These are phyloP conservation scores for Strix aluco DNA, from an alignment of 2,113 vertebrate species.

Conservation along the genomic window DNA sequence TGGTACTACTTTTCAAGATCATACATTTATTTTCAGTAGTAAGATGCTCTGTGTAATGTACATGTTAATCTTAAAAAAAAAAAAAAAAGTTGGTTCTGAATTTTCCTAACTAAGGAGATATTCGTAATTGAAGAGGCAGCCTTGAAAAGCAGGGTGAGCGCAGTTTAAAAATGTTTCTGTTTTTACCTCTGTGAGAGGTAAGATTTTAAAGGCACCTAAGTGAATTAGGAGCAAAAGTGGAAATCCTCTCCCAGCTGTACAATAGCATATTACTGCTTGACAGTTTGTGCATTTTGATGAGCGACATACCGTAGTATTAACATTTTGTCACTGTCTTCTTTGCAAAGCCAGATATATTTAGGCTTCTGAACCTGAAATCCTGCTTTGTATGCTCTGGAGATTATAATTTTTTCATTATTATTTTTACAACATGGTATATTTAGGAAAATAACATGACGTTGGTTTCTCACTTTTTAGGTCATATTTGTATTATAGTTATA, in stretches of 20 bases:
- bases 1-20: background rate
- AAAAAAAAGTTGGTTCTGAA: background rate
- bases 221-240: background rate
- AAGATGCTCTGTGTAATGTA: background rate
- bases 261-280: background rate
- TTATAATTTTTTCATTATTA: background rate
- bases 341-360: slow-evolving; percentile 45
- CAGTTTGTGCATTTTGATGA: slow-evolving; percentile 26
- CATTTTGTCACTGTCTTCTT: slow-evolving; percentile 35
- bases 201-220: background rate
- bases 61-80: background rate
- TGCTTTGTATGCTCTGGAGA: background rate
- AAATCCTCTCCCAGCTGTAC: background rate
- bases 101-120: slow-evolving; percentile 12
- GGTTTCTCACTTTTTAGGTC: background rate
- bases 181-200: background rate
- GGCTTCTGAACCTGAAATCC: slow-evolving; percentile 37
- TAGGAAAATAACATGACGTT: background rate
- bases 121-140: background rate
- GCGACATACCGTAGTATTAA: background rate
- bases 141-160: background rate
- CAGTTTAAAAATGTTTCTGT: background rate
- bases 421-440: background rate
- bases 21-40: background rate
- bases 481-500: background rate